Base-by-base conservation (phyloP, 2,888 invertebrate species). In the Ectemnius cavifrons region DNA sequence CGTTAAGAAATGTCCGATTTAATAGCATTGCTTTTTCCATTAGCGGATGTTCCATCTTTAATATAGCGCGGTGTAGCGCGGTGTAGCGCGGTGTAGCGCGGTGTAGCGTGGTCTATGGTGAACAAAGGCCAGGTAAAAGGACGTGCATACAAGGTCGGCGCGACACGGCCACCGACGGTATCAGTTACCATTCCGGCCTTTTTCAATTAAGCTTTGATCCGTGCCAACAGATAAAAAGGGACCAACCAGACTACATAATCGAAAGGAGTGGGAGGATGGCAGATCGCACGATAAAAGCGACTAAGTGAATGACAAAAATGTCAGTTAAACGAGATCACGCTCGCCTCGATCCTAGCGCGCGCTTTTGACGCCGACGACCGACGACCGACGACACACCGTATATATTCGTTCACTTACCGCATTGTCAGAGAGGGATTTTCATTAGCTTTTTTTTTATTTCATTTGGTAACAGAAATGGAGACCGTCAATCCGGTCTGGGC, bases 131-230 rank as follows among this genome's bases (percentile, higher is more conserved):
- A 37, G 37, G 37, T 37, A 37, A 37, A 37, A 37, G 37, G 37
- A 16, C 47, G 37, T 14, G 52, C 49, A 37, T 27, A 27, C 68
- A 72, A 72, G 72, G 82, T 78, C 79, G 80, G 84, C 82, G 77
- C 81, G 80, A 84, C 84, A 84, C 80, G 81, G 81, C 71, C 63
- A 8, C 8, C 37, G 37, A 8, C 11, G 73, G 71, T 82, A 82
- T 82, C 83, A 81, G 80, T 84, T 81, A 81, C 85, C 78, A 80
- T 75, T 81, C 73, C 77, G 68, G 77, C 79, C 83, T 84, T 86
- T 87, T 87, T 84, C 87, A 87, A 86, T 87, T 84, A 87, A 87
- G 83, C 86, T 87, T 84, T 85, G 83, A 87, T 85, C 86, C 83
- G 77, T 75, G 78, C 75, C 70, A 69, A 78, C 74, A 73, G 77